phyloP scores from a whole-genome alignment of 2,113 vertebrate genomes.

The Nothoprocta perdicaria region DNA sequence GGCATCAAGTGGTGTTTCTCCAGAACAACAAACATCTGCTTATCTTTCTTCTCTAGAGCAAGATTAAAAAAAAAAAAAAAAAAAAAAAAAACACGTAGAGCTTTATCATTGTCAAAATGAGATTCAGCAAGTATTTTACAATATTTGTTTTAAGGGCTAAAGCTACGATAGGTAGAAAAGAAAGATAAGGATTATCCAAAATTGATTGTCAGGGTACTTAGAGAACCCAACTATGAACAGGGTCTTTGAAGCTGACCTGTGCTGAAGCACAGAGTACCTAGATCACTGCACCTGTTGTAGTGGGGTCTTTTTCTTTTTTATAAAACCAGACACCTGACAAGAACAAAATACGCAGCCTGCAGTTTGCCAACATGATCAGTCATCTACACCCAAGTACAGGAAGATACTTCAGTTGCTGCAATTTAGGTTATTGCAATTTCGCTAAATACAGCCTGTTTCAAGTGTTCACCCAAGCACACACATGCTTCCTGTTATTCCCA shows the following conservation, averaged over 20 bases:
- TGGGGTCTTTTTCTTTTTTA: background rate
- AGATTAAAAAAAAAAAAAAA: background rate
- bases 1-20: background rate
- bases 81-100: accelerated
- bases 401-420: background rate
- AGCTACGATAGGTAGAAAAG: background rate
- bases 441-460: background rate
- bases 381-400: slow-evolving; percentile 15
- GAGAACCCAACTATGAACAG: background rate
- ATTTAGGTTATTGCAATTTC: background rate
- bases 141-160: background rate
- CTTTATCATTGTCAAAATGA: background rate
- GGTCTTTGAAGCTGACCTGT: background rate
- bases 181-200: background rate
- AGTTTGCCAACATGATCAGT: background rate
- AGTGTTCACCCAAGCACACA: slow-evolving; percentile 12
- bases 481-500: slow-evolving; percentile 61
- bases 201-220: background rate
- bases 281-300: background rate
- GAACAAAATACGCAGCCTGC: background rate
- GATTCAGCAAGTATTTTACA: background rate
- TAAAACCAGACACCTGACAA: background rate
- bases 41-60: background rate
- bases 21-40: background rate
- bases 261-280: background rate